Conservation (phyloP, 1,140 invertebrate genomes). For the Sminthurinus signatus region DNA sequence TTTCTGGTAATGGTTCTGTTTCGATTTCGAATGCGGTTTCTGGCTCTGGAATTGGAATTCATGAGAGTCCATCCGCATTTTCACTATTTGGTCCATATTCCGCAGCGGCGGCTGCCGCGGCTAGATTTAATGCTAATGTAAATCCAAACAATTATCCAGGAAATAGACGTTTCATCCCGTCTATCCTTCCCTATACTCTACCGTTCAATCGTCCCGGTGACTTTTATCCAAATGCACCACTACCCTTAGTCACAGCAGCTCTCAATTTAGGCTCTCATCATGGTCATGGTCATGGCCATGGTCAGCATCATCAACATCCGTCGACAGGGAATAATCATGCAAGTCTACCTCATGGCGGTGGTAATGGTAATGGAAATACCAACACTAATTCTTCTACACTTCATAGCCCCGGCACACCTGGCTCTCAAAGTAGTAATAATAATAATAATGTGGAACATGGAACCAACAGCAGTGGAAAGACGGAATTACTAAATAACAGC, state of each 20-base stretch:
- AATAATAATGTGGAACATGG: too few relatives aligned
- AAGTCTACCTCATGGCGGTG: not conserved
- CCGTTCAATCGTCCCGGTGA: slow-evolving; percentile 24
- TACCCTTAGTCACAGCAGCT: slow-evolving; percentile 25
- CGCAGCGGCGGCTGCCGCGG: slow-evolving; percentile 34
- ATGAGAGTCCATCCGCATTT: slow-evolving; percentile 30
- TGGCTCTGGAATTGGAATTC: too few relatives aligned
- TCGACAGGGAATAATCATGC: not conserved
- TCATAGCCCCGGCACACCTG: too few relatives aligned
- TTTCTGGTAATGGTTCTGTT: too few relatives aligned
- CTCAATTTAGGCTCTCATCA: slow-evolving; percentile 15
- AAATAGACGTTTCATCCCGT: slow-evolving; percentile 33
- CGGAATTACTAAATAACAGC: slow-evolving; percentile 5
- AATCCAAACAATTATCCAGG: slow-evolving; percentile 7
- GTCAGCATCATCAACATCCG: not conserved
- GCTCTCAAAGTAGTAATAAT: too few relatives aligned
- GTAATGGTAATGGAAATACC: slow-evolving; percentile 18
- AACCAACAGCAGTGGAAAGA: too few relatives aligned
- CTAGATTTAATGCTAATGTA: slow-evolving; percentile 21
- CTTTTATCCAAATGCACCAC: slow-evolving; percentile 20
- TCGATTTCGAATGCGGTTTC: too few relatives aligned
- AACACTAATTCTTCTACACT: not conserved
- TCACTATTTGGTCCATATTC: slow-evolving; percentile 39
- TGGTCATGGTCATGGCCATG: slow-evolving; percentile 15
- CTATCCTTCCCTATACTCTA: slow-evolving; percentile 36